A percentile compares a stretch with the other conserved stretches of the same genome.
Conservation (phyloP, 2,888 invertebrate genomes). For the Ptilodon capucinus region DNA sequence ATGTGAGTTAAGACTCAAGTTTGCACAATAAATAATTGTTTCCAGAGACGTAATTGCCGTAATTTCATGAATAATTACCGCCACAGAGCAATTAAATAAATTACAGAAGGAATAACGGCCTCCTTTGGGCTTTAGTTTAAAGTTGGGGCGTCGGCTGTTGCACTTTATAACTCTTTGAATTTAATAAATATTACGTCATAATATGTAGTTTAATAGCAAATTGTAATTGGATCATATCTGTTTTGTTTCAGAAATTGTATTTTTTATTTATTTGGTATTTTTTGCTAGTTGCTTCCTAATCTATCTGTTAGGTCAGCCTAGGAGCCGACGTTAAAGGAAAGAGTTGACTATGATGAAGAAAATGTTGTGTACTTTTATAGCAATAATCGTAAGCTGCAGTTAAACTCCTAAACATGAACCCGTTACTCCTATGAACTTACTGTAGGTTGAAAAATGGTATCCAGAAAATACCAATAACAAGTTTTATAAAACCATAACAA, state of each 20-base stretch:
- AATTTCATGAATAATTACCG: constrained; percentile 83
- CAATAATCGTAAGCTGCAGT: no score
- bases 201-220: not conserved
- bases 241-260: no score
- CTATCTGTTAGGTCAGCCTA: no score
- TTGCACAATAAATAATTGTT: constrained; percentile 82
- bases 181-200: constrained; percentile 1
- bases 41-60: constrained; percentile 80
- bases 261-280: no score
- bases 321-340: no score
- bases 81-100: constrained; percentile 83
- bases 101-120: constrained; percentile 79
- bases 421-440: no score
- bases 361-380: no score
- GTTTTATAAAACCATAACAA: not conserved
- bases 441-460: no score
- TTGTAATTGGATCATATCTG: not conserved
- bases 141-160: constrained; percentile 73
- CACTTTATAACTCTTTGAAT: constrained; percentile 52
- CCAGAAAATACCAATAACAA: no score
- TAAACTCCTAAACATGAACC: no score
- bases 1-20: constrained; percentile 80
- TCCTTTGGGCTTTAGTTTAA: constrained; percentile 76
- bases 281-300: no score
- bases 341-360: no score